Conservation (phyloP, 2,888 invertebrate species). For the Bhutanitis thaidina region DNA sequence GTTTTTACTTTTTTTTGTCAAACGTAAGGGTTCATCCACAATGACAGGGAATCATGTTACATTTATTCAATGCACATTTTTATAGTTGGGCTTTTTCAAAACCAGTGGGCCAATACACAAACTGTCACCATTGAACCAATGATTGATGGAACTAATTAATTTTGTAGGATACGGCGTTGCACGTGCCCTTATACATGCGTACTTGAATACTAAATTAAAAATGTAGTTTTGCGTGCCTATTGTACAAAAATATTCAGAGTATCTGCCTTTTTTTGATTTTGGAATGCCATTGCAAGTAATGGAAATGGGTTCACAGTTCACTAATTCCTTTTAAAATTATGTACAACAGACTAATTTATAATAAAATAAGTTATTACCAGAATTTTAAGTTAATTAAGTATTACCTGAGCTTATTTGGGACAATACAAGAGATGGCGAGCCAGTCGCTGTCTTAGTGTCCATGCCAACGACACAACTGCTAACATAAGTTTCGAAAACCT, state of each 20-base stretch:
- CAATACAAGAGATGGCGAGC: no score
- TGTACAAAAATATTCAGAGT: constrained; percentile 45
- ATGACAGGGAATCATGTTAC: constrained; percentile 66
- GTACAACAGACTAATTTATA: no score
- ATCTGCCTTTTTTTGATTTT: constrained; percentile 39
- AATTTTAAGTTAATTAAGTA: no score
- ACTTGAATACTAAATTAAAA: constrained; percentile 63
- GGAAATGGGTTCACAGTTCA: background rate
- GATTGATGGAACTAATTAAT: constrained; percentile 80
- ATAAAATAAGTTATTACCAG: no score
- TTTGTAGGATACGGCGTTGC: constrained; percentile 56
- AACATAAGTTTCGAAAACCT: no score
- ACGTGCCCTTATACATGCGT: constrained; percentile 44
- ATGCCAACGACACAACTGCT: no score
- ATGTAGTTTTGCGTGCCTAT: constrained; percentile 37
- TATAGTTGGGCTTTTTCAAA: constrained; percentile 54
- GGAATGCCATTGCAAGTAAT: background rate
- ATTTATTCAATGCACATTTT: constrained; percentile 48
- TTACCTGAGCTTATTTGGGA: no score
- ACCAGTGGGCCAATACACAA: constrained; percentile 56
- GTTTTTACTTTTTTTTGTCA: constrained; percentile 35
- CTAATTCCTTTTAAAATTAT: no score
- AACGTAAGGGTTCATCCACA: constrained; percentile 62
- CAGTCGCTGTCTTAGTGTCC: no score
- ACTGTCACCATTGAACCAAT: constrained; percentile 63